These are phyloP conservation scores for Eonycteris spelaea DNA, from an alignment of 2,113 vertebrate genomes.

Conservation along the genomic window DNA sequence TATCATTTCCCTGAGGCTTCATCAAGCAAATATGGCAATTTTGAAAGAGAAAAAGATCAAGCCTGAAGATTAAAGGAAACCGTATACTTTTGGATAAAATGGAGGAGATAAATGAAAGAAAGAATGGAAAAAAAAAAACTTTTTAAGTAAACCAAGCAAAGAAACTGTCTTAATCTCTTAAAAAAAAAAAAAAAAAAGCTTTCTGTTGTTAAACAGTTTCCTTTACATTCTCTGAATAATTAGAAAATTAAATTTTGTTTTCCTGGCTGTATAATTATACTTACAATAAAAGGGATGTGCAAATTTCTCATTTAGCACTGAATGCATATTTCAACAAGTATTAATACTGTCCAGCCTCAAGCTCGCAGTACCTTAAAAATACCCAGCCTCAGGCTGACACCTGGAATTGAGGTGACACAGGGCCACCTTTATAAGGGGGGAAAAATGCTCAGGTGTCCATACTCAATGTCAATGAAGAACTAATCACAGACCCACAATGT, in stretches of 20 bases:
- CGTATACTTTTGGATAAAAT: not conserved
- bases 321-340: not conserved
- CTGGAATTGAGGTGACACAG: not conserved
- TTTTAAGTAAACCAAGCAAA: not conserved
- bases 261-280: not conserved
- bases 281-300: not conserved
- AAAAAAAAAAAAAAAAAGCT: not conserved
- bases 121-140: not conserved
- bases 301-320: not conserved
- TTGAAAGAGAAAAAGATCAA: slow-evolving; percentile 48
- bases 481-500: not conserved
- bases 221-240: not conserved
- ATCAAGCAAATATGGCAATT: slow-evolving; percentile 79
- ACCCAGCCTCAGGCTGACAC: not conserved
- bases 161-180: not conserved
- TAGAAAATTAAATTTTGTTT: not conserved
- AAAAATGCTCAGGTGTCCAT: not conserved
- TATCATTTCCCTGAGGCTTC: slow-evolving; percentile 90
- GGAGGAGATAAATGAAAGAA: not conserved
- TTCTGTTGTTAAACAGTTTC: not conserved
- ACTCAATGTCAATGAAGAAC: not conserved
- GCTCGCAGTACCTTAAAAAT: not conserved
- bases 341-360: not conserved
- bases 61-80: slow-evolving; percentile 38
- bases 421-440: not conserved